These are phyloP conservation scores for Phalacrocorax carbo DNA, from an alignment of 2,113 vertebrate genomes.

Conservation along the genomic window DNA sequence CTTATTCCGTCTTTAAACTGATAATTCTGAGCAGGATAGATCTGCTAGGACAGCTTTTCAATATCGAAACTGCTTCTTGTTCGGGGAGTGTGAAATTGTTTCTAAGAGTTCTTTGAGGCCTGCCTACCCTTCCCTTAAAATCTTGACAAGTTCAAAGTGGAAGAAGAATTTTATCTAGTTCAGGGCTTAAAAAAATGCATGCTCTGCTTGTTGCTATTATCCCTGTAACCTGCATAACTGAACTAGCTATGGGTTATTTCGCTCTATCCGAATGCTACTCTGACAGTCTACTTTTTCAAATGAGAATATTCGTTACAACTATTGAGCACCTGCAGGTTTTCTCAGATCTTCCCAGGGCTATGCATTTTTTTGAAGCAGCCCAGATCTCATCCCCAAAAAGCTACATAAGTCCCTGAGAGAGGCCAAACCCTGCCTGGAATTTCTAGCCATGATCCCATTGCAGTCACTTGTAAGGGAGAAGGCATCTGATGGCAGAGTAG, in stretches of 20 bases:
- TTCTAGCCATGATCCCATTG: not conserved
- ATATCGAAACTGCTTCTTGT: not conserved
- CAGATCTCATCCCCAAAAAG: not conserved
- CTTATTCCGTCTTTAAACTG: not conserved
- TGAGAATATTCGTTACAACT: not conserved
- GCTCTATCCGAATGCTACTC: not conserved
- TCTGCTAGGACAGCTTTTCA: not conserved
- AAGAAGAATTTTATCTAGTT: not conserved
- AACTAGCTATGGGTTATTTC: not conserved
- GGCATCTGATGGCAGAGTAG: not conserved
- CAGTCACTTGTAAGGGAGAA: not conserved
- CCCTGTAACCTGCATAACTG: not conserved
- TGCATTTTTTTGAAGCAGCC: not conserved
- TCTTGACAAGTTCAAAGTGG: not conserved
- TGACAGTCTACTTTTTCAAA: not conserved
- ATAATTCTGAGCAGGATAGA: not conserved
- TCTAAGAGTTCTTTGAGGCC: not conserved
- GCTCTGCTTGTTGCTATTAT: not conserved
- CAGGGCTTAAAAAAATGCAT: not conserved
- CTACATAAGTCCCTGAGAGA: accelerated
- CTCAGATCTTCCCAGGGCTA: not conserved
- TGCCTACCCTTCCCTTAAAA: not conserved
- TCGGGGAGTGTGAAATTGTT: not conserved
- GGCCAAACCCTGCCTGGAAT: not conserved
- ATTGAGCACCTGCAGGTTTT: not conserved